Conservation (phyloP, 2,888 invertebrate genomes). For the Congeria kusceri region DNA sequence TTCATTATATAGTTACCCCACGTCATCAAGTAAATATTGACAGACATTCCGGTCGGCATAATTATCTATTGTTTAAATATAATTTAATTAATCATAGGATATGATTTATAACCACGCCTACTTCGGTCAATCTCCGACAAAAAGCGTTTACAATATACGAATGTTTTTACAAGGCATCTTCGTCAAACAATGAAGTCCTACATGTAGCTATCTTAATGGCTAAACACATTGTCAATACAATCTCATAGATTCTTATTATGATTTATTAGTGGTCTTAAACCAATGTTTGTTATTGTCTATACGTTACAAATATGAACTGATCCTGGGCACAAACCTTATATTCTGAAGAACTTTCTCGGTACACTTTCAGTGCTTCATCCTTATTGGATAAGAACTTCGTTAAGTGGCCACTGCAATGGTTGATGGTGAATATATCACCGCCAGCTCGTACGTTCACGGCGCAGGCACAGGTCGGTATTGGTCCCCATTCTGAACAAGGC, state of each 20-base stretch:
- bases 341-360: conserved; percentile 5
- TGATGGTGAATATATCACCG: conserved; percentile 39
- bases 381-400: conserved; percentile 22
- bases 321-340: conserved; percentile 15
- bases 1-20: conserved; percentile 25
- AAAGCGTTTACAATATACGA: too few relatives aligned
- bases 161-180: too few relatives aligned
- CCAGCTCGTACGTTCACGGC: conserved; percentile 37
- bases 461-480: conserved; percentile 31
- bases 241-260: too few relatives aligned
- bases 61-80: conserved; percentile 16
- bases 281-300: too few relatives aligned
- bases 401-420: conserved; percentile 40
- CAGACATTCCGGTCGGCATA: conserved; percentile 23
- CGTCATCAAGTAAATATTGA: conserved; percentile 16
- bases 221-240: too few relatives aligned
- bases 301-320: too few relatives aligned
- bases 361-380: conserved; percentile 28
- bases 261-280: too few relatives aligned
- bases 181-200: too few relatives aligned
- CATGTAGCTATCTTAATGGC: too few relatives aligned
- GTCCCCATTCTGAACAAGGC: not conserved
- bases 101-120: too few relatives aligned
- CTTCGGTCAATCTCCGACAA: too few relatives aligned
- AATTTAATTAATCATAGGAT: too few relatives aligned